Percentiles rank a stretch among this genome's conserved stretches.
These are phyloP conservation scores for Falco naumanni DNA, from an alignment of 2,797 vertebrate genomes.

Conservation along the genomic window DNA sequence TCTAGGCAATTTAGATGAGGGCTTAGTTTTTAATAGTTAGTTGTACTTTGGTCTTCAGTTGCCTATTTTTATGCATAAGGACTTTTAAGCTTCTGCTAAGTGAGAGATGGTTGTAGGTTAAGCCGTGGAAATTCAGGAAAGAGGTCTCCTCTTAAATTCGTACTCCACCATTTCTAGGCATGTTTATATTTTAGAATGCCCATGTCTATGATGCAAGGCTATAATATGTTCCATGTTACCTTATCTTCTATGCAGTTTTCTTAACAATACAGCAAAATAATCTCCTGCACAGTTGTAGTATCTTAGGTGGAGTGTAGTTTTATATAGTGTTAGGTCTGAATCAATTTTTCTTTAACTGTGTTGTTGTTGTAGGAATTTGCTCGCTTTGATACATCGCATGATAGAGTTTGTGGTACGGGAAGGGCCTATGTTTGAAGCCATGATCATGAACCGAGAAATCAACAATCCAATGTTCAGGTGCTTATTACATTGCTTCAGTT, in stretches of 20 bases:
- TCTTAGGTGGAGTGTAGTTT: conserved; percentile 80
- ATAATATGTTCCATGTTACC: conserved; percentile 65
- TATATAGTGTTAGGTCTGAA: conserved; percentile 89
- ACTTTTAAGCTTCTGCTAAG: conserved; percentile 43
- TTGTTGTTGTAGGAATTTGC: conserved; percentile 99
- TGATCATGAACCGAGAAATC: conserved; percentile 99
- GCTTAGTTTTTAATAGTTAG: conserved; percentile 41
- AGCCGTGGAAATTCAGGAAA: conserved; percentile 47
- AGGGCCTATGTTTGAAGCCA: conserved; percentile 99
- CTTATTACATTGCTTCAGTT: neutral
- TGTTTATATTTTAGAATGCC: conserved; percentile 66
- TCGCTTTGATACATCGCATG: conserved; percentile 99
- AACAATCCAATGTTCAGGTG: conserved; percentile 99
- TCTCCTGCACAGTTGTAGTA: conserved; percentile 78
- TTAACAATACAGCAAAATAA: conserved; percentile 73
- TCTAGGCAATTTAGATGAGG: conserved; percentile 22
- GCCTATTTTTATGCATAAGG: conserved; percentile 37
- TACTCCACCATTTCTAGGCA: conserved; percentile 44
- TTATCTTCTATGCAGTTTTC: conserved; percentile 63
- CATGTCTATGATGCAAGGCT: conserved; percentile 59
- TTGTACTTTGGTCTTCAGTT: conserved; percentile 32
- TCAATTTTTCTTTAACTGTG: conserved; percentile 99
- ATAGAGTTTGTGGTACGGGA: conserved; percentile 99
- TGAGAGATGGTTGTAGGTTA: conserved; percentile 40
- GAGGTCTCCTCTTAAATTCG: conserved; percentile 56